Percentiles rank a stretch among this genome's conserved stretches.
phyloP scores from a whole-genome alignment of 2,113 vertebrate species.

The Callithrix jacchus region DNA sequence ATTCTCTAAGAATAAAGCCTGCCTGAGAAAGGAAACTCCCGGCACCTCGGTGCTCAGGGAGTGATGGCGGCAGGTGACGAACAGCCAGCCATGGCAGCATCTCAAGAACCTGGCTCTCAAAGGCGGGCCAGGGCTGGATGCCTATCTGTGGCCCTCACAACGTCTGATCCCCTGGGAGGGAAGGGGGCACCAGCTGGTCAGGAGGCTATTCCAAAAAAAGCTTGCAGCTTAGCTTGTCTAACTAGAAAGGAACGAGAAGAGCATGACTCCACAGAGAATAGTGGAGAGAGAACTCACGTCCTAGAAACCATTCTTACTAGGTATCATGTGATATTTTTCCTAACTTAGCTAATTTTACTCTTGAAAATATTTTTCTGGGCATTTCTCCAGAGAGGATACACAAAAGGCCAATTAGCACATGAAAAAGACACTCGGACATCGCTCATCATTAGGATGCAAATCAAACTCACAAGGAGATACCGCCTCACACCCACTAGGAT shows the following conservation, averaged over 20 bases:
- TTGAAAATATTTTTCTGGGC: not conserved
- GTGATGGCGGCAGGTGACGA: not conserved
- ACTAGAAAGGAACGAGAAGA: not conserved
- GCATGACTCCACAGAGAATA: not conserved
- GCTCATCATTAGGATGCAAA: not conserved
- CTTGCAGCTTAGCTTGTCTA: no score
- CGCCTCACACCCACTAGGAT: no score
- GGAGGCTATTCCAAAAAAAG: not conserved
- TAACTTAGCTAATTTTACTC: not conserved
- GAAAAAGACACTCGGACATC: not conserved
- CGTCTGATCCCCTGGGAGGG: accelerated
- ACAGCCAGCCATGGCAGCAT: not conserved
- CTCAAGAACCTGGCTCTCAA: not conserved
- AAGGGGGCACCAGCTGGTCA: not conserved
- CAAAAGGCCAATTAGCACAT: not conserved
- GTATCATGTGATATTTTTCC: not conserved
- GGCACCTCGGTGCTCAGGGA: not conserved
- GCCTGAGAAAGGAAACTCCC: not conserved
- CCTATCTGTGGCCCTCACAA: not conserved
- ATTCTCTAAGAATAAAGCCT: not conserved
- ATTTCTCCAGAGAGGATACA: not conserved
- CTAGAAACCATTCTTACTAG: not conserved
- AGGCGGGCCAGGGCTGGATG: not conserved
- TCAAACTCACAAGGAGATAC: not conserved
- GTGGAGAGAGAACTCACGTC: not conserved